phyloP scores from a whole-genome alignment of 2,888 invertebrate species.

The Mimumesa dahlbomi region DNA sequence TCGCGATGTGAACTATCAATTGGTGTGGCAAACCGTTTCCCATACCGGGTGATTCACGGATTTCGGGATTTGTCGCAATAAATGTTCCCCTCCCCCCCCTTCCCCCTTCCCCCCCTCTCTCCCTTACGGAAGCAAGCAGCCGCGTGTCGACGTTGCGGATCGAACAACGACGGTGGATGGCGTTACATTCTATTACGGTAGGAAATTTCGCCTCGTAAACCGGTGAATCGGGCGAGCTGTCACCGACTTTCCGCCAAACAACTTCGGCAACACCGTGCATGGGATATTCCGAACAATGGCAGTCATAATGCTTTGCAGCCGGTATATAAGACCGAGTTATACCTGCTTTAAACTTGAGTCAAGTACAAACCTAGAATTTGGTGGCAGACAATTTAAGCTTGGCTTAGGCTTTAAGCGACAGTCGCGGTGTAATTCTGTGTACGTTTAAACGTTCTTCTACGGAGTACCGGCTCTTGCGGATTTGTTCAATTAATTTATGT shows the following conservation, averaged over 20 bases:
- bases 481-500: too few species aligned
- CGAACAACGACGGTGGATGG: background rate
- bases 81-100: background rate
- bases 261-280: slow-evolving; percentile 21
- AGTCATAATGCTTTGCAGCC: slow-evolving; percentile 37
- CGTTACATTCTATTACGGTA: background rate
- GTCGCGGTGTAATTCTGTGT: background rate
- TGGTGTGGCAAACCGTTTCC: too few species aligned
- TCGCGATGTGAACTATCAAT: too few species aligned
- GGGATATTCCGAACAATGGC: slow-evolving; percentile 43
- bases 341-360: slow-evolving; percentile 40
- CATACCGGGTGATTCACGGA: too few species aligned
- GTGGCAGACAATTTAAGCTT: slow-evolving; percentile 39
- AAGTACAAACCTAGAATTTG: slow-evolving; percentile 35
- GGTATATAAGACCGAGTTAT: slow-evolving; percentile 45
- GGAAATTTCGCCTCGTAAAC: background rate
- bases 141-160: background rate
- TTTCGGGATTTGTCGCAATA: background rate
- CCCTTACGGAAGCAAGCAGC: background rate
- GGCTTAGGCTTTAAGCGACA: slow-evolving; percentile 38
- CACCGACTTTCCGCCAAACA: slow-evolving; percentile 24
- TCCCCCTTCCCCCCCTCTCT: background rate
- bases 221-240: slow-evolving; percentile 9
- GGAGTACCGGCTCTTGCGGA: too few species aligned
- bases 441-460: background rate